Percentiles rank a stretch among this genome's conserved stretches.
These are phyloP conservation scores for Lottia scabra DNA, from an alignment of 2,888 invertebrate genomes.

Conservation along the genomic window DNA sequence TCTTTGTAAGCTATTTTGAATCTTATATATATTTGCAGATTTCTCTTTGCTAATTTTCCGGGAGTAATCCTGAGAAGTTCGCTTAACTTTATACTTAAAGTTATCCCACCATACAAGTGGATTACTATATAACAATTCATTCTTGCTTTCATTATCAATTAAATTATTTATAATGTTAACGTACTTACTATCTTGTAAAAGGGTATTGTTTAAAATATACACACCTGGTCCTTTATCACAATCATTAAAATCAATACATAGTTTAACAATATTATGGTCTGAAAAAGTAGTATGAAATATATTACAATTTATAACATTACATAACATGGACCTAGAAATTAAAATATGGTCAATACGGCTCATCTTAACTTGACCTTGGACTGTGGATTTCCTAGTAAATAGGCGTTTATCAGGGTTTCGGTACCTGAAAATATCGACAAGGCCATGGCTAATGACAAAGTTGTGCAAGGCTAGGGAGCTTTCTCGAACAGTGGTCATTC, in stretches of 20 bases:
- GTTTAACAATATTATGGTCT: neutral
- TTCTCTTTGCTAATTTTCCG: neutral
- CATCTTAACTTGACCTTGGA: neutral
- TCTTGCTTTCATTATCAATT: neutral
- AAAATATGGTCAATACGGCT: neutral
- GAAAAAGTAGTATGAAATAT: neutral
- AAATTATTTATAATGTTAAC: conserved; percentile 1
- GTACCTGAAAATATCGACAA: neutral
- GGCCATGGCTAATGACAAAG: neutral
- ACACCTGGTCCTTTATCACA: conserved; percentile 22
- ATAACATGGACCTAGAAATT: neutral
- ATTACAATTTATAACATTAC: neutral
- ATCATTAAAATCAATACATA: conserved; percentile 5
- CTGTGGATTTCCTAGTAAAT: neutral
- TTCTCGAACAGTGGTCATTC: neutral
- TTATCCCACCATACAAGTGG: conserved; percentile 26
- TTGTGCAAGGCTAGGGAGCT: neutral
- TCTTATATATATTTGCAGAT: conserved; percentile 7
- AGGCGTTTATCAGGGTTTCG: neutral
- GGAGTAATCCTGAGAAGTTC: conserved; percentile 6
- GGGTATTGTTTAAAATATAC: conserved; percentile 17
- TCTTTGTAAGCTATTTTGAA: conserved; percentile 13
- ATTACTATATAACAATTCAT: neutral
- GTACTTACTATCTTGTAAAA: conserved; percentile 13
- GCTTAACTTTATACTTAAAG: conserved; percentile 21